phyloP scores from a whole-genome alignment of 2,797 vertebrate species.

The Hybognathus amarus region DNA sequence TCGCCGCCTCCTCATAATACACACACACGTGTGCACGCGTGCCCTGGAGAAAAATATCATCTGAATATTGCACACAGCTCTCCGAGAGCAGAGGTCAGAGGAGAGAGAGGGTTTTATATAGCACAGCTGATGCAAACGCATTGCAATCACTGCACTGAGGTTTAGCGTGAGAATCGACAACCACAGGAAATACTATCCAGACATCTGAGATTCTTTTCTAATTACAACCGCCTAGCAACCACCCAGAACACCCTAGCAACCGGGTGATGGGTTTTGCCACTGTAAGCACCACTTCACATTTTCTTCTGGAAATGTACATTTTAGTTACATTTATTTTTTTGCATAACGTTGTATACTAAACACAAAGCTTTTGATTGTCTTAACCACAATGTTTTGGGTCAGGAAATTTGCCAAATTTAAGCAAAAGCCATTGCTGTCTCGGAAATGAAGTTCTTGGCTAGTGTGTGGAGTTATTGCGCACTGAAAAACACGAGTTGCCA shows the following conservation, averaged over 20 bases:
- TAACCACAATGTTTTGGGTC: neutral
- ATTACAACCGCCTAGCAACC: neutral
- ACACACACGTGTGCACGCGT: conserved; percentile 20
- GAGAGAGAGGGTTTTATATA: conserved; percentile 54
- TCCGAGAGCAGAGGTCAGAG: neutral
- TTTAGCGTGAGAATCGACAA: conserved; percentile 25
- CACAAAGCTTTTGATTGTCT: neutral
- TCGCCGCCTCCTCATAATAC: conserved; percentile 32
- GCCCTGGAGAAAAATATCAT: conserved; percentile 34
- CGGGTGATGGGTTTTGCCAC: no score
- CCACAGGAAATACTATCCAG: neutral
- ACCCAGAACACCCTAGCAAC: no score
- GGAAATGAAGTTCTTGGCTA: neutral
- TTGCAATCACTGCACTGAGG: conserved; percentile 37
- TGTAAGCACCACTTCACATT: no score
- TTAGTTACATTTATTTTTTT: neutral
- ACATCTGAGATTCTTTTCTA: no score
- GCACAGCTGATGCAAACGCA: conserved; percentile 56
- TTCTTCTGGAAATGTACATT: no score
- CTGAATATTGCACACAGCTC: conserved; percentile 3
- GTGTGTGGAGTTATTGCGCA: neutral
- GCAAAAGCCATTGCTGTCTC: neutral
- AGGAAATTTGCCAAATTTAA: neutral
- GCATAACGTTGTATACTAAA: neutral
- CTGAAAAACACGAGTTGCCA: neutral